These are phyloP conservation scores for Drosophila gaucha DNA, from an alignment of 2,888 invertebrate genomes.

Conservation along the genomic window DNA sequence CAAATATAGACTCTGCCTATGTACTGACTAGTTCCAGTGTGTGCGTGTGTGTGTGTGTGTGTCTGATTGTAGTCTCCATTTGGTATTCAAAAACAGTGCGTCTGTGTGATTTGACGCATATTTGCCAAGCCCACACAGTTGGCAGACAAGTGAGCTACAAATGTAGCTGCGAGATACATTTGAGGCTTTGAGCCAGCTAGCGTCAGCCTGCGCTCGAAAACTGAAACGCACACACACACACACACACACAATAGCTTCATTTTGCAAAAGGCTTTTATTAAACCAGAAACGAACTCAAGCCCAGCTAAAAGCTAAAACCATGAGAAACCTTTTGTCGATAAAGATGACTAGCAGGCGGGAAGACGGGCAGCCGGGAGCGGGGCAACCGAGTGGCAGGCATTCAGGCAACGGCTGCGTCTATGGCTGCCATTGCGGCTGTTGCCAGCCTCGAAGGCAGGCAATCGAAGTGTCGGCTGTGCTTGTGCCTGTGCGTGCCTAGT, in stretches of 20 bases:
- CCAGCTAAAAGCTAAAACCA: conserved; percentile 59
- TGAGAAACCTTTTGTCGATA: conserved; percentile 61
- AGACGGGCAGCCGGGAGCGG: neutral
- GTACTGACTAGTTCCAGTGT: conserved; percentile 28
- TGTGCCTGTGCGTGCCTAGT: conserved; percentile 61
- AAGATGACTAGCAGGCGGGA: conserved; percentile 18
- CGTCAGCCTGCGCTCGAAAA: conserved; percentile 57
- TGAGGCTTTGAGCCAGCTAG: conserved; percentile 38
- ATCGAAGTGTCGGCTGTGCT: conserved; percentile 41
- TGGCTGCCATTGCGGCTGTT: conserved; percentile 41
- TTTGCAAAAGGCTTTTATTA: conserved; percentile 77
- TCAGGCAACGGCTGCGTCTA: conserved; percentile 34
- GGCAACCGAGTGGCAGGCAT: neutral
- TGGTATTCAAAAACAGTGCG: conserved; percentile 80
- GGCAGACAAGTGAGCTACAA: conserved; percentile 50
- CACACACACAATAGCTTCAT: conserved; percentile 73
- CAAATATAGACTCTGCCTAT: conserved; percentile 68
- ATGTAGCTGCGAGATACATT: conserved; percentile 54
- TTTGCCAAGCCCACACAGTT: conserved; percentile 64
- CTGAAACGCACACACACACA: conserved; percentile 37
- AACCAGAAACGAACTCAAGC: conserved; percentile 58
- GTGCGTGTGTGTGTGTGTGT: conserved; percentile 17
- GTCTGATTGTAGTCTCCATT: conserved; percentile 57
- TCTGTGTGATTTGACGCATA: conserved; percentile 79
- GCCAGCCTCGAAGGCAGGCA: conserved; percentile 36